Evolutionary conservation across 2,888 invertebrate species (phyloP).

Genomic region (Gonocerus acuteangulatus): DNA sequence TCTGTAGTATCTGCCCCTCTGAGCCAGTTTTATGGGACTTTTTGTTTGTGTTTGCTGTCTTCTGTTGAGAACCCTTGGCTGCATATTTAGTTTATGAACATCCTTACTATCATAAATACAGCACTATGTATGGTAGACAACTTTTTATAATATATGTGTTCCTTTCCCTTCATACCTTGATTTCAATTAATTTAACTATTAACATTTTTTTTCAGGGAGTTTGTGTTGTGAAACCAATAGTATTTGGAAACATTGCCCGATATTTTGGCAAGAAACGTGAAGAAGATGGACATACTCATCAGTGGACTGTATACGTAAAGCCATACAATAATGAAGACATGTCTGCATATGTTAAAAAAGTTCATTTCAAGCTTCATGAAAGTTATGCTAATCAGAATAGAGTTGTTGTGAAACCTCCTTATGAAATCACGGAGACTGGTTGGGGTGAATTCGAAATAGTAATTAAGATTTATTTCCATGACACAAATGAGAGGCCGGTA

Average conservation of each 20-base stretch:
- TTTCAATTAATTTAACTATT: too few relatives aligned
- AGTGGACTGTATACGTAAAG: conserved; percentile 96
- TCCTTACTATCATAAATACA: too few relatives aligned
- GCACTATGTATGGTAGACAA: too few relatives aligned
- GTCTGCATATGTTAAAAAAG: conserved; percentile 88
- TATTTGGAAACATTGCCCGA: conserved; percentile 91
- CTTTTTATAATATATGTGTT: too few relatives aligned
- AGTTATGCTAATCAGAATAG: conserved; percentile 91
- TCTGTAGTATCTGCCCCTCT: too few relatives aligned
- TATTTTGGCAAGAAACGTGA: conserved; percentile 95
- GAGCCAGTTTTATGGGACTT: too few relatives aligned
- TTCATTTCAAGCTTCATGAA: conserved; percentile 95
- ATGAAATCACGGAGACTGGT: conserved; percentile 94
- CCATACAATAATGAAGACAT: conserved; percentile 90
- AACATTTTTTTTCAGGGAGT: conserved; percentile 56
- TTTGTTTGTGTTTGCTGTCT: too few relatives aligned
- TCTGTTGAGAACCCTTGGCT: too few relatives aligned
- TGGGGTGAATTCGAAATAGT: conserved; percentile 99
- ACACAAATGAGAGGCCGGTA: conserved; percentile 89
- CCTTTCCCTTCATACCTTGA: too few relatives aligned
- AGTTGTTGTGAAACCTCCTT: conserved; percentile 89
- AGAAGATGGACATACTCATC: conserved; percentile 96
- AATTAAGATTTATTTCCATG: conserved; percentile 94
- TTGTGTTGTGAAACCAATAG: conserved; percentile 85
- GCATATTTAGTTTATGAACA: too few relatives aligned